Conservation (phyloP, 2,797 vertebrate species). For the Meriones psammophilus region DNA sequence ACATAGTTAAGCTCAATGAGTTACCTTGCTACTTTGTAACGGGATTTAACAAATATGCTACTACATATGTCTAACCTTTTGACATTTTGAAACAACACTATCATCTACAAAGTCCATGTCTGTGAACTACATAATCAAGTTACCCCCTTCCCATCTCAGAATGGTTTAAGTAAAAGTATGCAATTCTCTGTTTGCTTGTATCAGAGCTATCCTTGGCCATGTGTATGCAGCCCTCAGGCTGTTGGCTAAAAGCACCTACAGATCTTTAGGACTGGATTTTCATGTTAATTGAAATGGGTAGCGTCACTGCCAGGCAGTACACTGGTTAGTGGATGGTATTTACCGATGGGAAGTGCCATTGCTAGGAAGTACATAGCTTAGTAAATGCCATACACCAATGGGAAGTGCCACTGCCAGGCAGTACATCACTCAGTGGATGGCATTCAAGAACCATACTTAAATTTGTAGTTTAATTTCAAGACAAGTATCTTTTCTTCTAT, state of each 20-base stretch:
- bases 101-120: not conserved
- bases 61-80: not conserved
- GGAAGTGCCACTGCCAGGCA: not conserved
- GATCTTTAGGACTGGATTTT: constrained; percentile 20
- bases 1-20: constrained; percentile 4
- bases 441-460: constrained; percentile 34
- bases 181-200: not conserved
- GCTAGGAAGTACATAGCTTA: not conserved
- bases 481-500: constrained; percentile 18
- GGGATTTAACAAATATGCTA: not conserved
- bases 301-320: not conserved
- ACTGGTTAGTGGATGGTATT: not conserved
- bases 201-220: not conserved
- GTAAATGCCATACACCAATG: not conserved
- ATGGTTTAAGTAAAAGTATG: not conserved
- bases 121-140: not conserved
- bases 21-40: not conserved
- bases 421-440: not conserved
- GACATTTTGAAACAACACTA: not conserved
- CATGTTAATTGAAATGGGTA: constrained; percentile 49
- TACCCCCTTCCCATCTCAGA: not conserved
- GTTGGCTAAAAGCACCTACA: not conserved
- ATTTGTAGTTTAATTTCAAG: constrained; percentile 7
- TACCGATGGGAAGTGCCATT: not conserved
- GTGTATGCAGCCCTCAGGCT: not conserved